Percentiles rank a stretch among this genome's conserved stretches.
phyloP scores from a whole-genome alignment of 2,797 vertebrate genomes.

The Mormyrus proboscirostris region DNA sequence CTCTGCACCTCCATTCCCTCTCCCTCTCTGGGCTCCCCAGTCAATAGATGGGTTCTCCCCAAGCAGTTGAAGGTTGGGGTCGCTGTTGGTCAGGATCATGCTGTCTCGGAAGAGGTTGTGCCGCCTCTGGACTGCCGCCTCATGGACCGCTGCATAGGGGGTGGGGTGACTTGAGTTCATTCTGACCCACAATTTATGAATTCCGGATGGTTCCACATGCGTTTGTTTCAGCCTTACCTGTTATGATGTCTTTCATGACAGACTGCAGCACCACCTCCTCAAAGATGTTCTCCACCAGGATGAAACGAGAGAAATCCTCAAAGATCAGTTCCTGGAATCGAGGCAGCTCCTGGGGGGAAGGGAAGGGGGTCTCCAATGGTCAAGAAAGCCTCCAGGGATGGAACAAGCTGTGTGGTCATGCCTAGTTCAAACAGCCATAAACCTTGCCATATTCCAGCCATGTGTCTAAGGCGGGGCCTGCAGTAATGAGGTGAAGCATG shows the following conservation, averaged over 20 bases:
- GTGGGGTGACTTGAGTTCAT: not conserved
- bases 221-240: slow-evolving; percentile 64
- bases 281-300: slow-evolving; percentile 86
- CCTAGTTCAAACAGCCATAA: not conserved
- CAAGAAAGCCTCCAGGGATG: not conserved
- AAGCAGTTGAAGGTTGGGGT: slow-evolving; percentile 86
- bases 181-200: not conserved
- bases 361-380: not conserved
- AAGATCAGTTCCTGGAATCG: slow-evolving; percentile 91
- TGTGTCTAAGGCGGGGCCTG: not conserved
- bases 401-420: not conserved
- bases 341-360: slow-evolving; percentile 71
- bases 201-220: not conserved
- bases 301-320: slow-evolving; percentile 85
- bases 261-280: slow-evolving; percentile 94
- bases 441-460: not conserved
- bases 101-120: slow-evolving; percentile 97
- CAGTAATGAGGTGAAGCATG: not conserved
- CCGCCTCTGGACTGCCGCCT: slow-evolving; percentile 85
- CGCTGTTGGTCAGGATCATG: slow-evolving; percentile 84
- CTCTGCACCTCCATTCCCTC: slow-evolving; percentile 30
- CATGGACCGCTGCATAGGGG: slow-evolving; percentile 78
- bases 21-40: slow-evolving; percentile 69
- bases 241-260: slow-evolving; percentile 90
- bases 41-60: slow-evolving; percentile 68